Evolutionary conservation across 1,140 invertebrate genomes (phyloP), one percentile per base, ranked within the genome.

Genomic region (Sycobia sp.): DNA sequence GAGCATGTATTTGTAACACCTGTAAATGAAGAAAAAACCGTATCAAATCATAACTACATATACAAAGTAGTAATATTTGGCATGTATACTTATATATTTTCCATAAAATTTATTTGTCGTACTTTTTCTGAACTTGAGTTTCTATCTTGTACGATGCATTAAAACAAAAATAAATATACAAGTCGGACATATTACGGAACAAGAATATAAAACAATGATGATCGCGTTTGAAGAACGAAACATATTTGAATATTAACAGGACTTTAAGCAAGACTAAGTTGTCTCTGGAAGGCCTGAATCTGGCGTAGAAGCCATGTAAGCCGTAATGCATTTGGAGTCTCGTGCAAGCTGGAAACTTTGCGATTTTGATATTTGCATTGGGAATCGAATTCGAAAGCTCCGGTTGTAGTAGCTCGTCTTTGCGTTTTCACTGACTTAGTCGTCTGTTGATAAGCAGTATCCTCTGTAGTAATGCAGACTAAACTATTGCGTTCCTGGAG

Each of bases 211-310:
- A n/a, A n/a, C n/a, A n/a, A n/a, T n/a, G n/a, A n/a, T n/a, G n/a
- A n/a, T n/a, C n/a, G n/a, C n/a, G n/a, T n/a, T n/a, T n/a, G n/a
- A n/a, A n/a, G n/a, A n/a, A n/a, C n/a, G n/a, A n/a, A n/a, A n/a
- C n/a, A n/a, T n/a, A n/a, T n/a, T n/a, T n/a, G n/a, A n/a, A n/a
- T n/a, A n/a, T n/a, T n/a, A n/a, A n/a, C n/a, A n/a, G n/a, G n/a
- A n/a, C n/a, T n/a, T 3, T 62, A 70, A 14, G 66, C 46, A 14
- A 71, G 62, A 43, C 66, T 66, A 4, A 79, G 66, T 64, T 76
- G 73, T n/a, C 76, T 75, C 34, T 79, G 76, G 57, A 78, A 77
- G 11, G 67, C 71, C 67, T 80, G 77, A 41, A 79, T 79, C 63
- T 76, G 71, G 5, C 76, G 69, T 22, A 80, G 61, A 4, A 79